These are phyloP conservation scores for Cryptus viduatorius DNA, from an alignment of 2,888 invertebrate genomes.

Conservation along the genomic window DNA sequence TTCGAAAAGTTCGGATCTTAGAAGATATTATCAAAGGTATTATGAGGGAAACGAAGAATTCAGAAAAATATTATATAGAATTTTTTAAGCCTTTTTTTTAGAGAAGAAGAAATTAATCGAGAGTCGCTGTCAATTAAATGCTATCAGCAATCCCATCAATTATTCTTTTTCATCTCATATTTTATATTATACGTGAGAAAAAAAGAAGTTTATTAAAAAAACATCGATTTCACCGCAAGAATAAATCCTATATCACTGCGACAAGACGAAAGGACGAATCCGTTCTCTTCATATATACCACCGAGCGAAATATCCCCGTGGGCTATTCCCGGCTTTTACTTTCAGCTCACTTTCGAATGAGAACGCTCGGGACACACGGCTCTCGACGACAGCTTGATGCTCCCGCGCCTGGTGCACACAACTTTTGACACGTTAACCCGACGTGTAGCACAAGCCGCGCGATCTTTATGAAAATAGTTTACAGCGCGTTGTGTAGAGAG, in stretches of 20 bases:
- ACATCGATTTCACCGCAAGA: constrained; percentile 28
- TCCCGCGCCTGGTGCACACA: constrained; percentile 13
- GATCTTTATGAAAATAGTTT: background rate
- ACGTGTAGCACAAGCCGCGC: background rate
- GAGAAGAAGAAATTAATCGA: background rate
- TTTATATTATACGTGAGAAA: background rate
- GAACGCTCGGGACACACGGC: constrained; percentile 43
- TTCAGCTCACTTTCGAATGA: constrained; percentile 65
- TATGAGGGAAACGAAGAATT: too few relatives aligned
- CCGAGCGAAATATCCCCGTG: constrained; percentile 46
- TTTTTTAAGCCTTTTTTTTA: too few relatives aligned
- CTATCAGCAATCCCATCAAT: constrained; percentile 12
- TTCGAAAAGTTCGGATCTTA: too few relatives aligned
- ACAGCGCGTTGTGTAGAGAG: background rate
- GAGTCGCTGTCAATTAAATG: constrained; percentile 36
- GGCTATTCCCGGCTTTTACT: constrained; percentile 66
- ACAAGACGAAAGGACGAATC: constrained; percentile 20
- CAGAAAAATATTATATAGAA: too few relatives aligned
- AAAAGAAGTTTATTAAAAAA: constrained; percentile 11
- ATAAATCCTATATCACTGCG: constrained; percentile 18
- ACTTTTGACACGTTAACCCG: constrained; percentile 34
- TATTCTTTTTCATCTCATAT: constrained; percentile 13
- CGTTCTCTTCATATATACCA: constrained; percentile 26
- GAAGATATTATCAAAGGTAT: too few relatives aligned
- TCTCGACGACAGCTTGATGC: constrained; percentile 58